A percentile compares a stretch with the other conserved stretches of the same genome.
These are phyloP conservation scores for Hyaena hyaena DNA, from an alignment of 2,113 vertebrate genomes.

Conservation along the genomic window DNA sequence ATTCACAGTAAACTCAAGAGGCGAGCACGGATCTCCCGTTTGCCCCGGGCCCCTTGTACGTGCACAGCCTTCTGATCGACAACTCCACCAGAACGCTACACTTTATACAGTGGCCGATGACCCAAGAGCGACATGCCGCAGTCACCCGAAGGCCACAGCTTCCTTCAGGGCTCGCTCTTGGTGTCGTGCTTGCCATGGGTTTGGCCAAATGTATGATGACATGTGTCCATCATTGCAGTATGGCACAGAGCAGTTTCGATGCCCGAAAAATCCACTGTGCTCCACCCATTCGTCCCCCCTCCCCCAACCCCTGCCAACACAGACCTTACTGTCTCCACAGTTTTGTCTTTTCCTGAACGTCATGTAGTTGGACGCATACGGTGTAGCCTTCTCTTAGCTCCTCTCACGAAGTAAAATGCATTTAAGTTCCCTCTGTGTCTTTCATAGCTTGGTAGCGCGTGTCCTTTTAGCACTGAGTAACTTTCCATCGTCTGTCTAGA, in stretches of 20 bases:
- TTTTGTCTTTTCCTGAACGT: neutral
- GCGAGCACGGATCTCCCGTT: neutral
- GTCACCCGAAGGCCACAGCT: neutral
- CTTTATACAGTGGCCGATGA: neutral
- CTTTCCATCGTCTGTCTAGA: neutral
- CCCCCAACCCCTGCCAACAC: neutral
- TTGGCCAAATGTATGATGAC: neutral
- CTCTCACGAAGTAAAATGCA: neutral
- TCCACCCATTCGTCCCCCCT: too few species aligned
- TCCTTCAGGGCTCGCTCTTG: neutral
- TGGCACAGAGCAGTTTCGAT: neutral
- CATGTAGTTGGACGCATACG: neutral
- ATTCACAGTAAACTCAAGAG: neutral
- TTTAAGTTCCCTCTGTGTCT: neutral
- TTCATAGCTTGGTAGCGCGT: neutral
- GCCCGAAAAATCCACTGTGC: neutral
- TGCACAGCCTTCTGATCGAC: neutral
- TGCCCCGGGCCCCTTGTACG: too few species aligned
- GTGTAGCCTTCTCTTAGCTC: neutral
- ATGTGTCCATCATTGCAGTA: too few species aligned
- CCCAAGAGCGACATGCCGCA: neutral
- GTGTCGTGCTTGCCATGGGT: neutral
- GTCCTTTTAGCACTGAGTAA: neutral
- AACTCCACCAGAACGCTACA: accelerated
- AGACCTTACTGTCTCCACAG: neutral